Conservation (phyloP, 1,140 invertebrate species). For the Drosophila rufa region DNA sequence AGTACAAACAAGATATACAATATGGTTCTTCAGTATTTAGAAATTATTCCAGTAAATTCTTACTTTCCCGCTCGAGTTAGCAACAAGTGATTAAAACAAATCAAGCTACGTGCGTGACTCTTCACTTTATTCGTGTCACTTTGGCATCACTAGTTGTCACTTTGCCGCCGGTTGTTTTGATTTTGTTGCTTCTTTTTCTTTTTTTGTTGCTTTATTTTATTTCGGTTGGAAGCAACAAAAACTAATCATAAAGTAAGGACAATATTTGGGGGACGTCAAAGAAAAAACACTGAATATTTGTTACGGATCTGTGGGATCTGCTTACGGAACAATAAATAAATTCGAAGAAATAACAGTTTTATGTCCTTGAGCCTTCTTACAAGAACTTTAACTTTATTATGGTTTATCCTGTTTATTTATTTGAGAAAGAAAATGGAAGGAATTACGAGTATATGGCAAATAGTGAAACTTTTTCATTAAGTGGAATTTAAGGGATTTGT, state of each 20-base stretch:
- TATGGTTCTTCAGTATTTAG: too few relatives aligned
- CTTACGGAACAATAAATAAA: conserved; percentile 8
- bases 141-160: neutral
- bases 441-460: too few relatives aligned
- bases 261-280: neutral
- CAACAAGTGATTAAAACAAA: conserved; percentile 14
- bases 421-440: too few relatives aligned
- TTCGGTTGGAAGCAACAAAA: conserved; percentile 19
- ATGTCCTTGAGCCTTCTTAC: neutral
- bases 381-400: neutral
- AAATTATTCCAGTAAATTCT: neutral
- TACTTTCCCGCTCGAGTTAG: conserved; percentile 12
- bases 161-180: conserved; percentile 23
- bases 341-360: neutral
- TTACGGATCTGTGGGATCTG: neutral
- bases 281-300: conserved; percentile 20
- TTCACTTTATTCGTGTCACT: conserved; percentile 9
- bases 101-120: neutral
- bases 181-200: conserved; percentile 2
- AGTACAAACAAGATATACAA: neutral
- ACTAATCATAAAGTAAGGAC: conserved; percentile 31
- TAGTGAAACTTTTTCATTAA: too few relatives aligned
- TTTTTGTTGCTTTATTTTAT: conserved; percentile 14
- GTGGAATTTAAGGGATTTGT: too few relatives aligned
- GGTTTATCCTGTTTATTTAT: neutral